A percentile compares a stretch with the other conserved stretches of the same genome.
phyloP scores from a whole-genome alignment of 2,888 invertebrate species.

The Choristoneura rosaceana region DNA sequence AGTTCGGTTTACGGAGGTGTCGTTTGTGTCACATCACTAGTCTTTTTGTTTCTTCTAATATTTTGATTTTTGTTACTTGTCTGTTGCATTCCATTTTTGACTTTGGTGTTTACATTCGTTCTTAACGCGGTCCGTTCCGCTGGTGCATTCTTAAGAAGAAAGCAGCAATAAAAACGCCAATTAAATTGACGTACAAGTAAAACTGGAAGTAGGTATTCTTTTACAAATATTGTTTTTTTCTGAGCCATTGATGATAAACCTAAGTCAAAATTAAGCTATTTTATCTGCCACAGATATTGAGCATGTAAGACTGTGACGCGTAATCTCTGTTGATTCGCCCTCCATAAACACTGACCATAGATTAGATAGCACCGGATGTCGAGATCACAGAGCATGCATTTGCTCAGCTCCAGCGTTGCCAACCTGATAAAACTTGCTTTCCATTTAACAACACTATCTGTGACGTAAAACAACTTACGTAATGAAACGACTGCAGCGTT shows the following conservation, averaged over 20 bases:
- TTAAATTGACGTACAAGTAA: too few species aligned
- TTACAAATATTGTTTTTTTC: too few species aligned
- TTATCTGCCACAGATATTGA: conserved; percentile 25
- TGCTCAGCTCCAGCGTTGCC: conserved; percentile 40
- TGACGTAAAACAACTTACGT: conserved; percentile 2
- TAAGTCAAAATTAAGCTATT: conserved; percentile 9
- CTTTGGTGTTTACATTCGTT: background rate
- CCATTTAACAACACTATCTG: conserved; percentile 46
- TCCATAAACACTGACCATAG: conserved; percentile 81
- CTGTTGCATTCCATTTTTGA: background rate
- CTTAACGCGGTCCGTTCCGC: too few species aligned
- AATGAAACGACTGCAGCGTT: background rate
- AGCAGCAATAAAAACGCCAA: too few species aligned
- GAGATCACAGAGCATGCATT: conserved; percentile 57
- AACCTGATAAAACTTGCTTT: conserved; percentile 60
- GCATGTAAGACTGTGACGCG: conserved; percentile 27
- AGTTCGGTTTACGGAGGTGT: conserved; percentile 43
- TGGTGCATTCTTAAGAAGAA: too few species aligned
- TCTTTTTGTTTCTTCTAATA: conserved; percentile 39
- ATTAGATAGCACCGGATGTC: conserved; percentile 83
- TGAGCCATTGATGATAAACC: background rate
- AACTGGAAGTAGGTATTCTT: too few species aligned
- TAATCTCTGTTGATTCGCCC: conserved; percentile 68
- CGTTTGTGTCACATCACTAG: conserved; percentile 54
- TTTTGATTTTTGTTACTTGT: conserved; percentile 11